Evolutionary conservation across 2,888 invertebrate genomes (phyloP).

Genomic region (Mesorhabditis spiculigera): DNA sequence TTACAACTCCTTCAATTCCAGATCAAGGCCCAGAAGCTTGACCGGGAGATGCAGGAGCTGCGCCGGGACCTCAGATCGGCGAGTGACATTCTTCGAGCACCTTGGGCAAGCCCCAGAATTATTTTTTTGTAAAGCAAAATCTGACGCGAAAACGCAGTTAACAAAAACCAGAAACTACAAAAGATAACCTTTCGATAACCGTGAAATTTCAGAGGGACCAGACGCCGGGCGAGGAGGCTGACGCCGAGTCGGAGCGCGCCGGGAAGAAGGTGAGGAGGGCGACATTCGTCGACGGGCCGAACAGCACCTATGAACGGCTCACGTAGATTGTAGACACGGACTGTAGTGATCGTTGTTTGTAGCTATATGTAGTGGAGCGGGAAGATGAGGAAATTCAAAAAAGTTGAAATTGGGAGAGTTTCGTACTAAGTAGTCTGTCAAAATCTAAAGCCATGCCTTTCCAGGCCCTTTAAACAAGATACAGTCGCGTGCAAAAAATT

Average conservation of each 20-base stretch:
- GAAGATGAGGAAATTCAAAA: too few relatives aligned
- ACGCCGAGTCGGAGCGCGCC: background rate
- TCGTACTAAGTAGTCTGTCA: too few relatives aligned
- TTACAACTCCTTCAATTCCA: background rate
- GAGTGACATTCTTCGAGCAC: background rate
- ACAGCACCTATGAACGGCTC: constrained; percentile 1
- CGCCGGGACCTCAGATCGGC: background rate
- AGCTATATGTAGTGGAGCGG: too few relatives aligned
- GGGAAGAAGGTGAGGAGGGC: background rate
- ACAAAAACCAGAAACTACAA: background rate
- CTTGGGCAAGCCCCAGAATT: constrained; percentile 3
- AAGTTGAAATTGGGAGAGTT: too few relatives aligned
- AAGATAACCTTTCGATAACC: background rate
- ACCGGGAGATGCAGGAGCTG: background rate
- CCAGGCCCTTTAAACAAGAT: too few relatives aligned
- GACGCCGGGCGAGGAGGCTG: background rate
- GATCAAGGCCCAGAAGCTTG: background rate
- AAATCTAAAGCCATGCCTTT: too few relatives aligned
- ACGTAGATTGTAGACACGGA: background rate
- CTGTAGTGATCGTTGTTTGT: too few relatives aligned
- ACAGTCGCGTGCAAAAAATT: too few relatives aligned
- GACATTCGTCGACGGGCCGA: background rate
- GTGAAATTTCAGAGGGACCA: background rate
- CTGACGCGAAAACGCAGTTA: background rate
- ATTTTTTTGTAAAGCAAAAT: constrained; percentile 1